A percentile compares a stretch with the other conserved stretches of the same genome.
Evolutionary conservation across 1,140 invertebrate genomes (phyloP).

Genomic region (Saccostrea cuccullata): DNA sequence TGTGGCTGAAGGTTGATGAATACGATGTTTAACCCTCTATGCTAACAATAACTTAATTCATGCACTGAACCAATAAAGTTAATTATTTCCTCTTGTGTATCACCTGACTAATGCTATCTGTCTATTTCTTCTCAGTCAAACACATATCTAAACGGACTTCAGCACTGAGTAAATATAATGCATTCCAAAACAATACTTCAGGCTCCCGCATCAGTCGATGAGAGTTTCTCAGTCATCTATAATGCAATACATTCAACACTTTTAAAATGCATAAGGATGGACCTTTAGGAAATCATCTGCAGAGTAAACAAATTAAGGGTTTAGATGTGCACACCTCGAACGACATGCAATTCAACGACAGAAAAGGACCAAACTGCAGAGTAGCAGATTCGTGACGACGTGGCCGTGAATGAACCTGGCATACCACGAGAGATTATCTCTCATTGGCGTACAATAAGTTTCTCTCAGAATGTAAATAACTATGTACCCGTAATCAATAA

Average conservation of each 20-base stretch:
- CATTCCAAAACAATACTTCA: background rate
- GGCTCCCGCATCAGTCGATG: background rate
- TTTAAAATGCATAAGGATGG: background rate
- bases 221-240: background rate
- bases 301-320: too few species aligned
- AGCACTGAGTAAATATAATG: background rate
- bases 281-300: background rate
- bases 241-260: background rate
- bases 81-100: constrained; percentile 24
- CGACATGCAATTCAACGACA: background rate
- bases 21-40: background rate
- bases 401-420: background rate
- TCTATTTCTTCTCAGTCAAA: background rate
- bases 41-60: background rate
- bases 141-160: constrained; percentile 4
- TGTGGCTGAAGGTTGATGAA: background rate
- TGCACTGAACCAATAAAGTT: background rate
- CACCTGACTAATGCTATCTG: background rate
- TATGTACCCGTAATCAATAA: background rate
- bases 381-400: background rate
- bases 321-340: background rate
- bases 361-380: background rate
- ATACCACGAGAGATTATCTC: background rate
- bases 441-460: background rate
- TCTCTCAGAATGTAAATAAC: background rate